Base-by-base conservation (phyloP, 1,140 invertebrate genomes). In the Leptonema lineaticorne region DNA sequence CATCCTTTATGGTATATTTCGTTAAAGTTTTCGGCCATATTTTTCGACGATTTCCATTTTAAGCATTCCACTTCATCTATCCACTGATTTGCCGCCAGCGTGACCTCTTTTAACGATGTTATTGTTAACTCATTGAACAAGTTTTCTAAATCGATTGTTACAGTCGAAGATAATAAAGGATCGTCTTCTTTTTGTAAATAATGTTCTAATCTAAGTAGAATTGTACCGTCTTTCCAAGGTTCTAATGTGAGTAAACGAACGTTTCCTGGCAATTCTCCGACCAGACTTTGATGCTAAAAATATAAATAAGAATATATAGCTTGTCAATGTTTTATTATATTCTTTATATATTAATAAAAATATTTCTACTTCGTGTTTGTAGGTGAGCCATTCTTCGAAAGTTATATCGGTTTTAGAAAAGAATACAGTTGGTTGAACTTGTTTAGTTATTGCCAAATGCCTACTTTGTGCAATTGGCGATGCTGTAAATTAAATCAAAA, bases 191-290 rank as follows among this genome's bases (percentile, higher is more conserved):
- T 85, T 76, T 96, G 93, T 69, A 92, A 88, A 50, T 94, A 86
- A 78, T 98, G 94, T 75, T 98, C 96, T 4, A 98, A 80, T 56
- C 96, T 84, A 0, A 98, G 70, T 1, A 98, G 81, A 11, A 93
- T 78, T 9, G 84, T 83, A 1, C 80, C 81, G 8, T 82, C 85
- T 57, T 88, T 87, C 87, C 92, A 93, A 5, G 92, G 90, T 76
- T 97, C 94, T 60, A 97, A 77, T 5, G 94, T 96, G 22, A 98
- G 77, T n/a, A 98, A 79, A 71, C 95, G 89, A 0, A 97, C 85
- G 76, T 94, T 93, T 11, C 80, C 73, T 0, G 95, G 94, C 0
- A 98, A 75, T 27, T 20, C 7, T 7, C 24, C 4, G 8, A 28
- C 22, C 56, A 57, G 22, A 3, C 63, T 50, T 11, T 9, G 22